phyloP scores from a whole-genome alignment of 2,113 vertebrate genomes.

The Saccopteryx bilineata region DNA sequence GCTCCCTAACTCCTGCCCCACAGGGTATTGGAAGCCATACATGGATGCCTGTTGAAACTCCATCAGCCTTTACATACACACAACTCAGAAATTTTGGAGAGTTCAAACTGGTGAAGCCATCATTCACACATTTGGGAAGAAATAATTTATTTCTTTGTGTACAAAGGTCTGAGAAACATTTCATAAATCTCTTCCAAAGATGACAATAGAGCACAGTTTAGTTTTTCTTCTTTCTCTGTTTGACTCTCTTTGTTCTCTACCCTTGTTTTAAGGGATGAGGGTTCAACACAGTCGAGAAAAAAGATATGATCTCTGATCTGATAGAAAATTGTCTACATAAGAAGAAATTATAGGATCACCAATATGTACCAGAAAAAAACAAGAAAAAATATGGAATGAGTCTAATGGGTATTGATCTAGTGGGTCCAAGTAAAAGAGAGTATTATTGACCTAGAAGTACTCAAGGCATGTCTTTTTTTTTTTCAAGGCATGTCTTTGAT shows the following conservation, averaged over 20 bases:
- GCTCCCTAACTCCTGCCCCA: not conserved
- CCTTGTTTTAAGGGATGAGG: not conserved
- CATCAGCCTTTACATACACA: rapidly evolving
- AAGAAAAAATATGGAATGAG: not conserved
- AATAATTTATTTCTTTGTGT: not conserved
- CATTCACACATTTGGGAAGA: not conserved
- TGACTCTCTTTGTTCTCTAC: not conserved
- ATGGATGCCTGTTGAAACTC: not conserved
- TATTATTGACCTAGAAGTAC: not conserved
- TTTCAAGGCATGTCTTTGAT: not conserved
- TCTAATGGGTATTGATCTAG: not conserved
- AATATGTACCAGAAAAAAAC: not conserved
- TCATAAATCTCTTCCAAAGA: not conserved
- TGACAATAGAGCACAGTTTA: not conserved
- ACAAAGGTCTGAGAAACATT: not conserved
- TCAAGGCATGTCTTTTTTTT: too few species aligned
- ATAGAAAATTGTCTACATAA: not conserved
- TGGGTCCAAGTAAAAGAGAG: not conserved
- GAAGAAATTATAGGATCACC: not conserved
- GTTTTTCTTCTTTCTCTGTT: not conserved
- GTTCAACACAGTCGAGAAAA: not conserved
- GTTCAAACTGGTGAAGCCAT: not conserved
- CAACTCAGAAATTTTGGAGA: not conserved
- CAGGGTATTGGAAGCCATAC: not conserved
- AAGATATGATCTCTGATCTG: not conserved